Percentiles rank a stretch among this genome's conserved stretches.
Conservation (phyloP, 2,797 vertebrate genomes). For the Oreortyx pictus region DNA sequence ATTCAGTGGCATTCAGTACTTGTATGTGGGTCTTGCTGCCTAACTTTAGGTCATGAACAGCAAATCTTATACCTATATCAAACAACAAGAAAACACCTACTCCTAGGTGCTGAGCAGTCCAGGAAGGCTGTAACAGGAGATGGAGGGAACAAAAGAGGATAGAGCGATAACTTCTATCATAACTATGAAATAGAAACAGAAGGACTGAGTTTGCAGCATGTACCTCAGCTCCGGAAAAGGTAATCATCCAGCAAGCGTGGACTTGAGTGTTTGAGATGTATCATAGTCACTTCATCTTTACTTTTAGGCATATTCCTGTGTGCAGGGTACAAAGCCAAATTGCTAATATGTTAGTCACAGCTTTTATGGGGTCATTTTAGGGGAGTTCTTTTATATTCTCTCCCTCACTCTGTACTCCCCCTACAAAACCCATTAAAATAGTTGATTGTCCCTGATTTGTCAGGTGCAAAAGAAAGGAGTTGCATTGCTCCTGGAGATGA, state of each 20-base stretch:
- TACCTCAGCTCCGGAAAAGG: not conserved
- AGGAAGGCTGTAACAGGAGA: not conserved
- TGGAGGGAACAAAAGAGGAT: not conserved
- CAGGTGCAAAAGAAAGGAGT: slow-evolving; percentile 58
- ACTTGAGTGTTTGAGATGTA: not conserved
- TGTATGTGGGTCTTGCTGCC: not conserved
- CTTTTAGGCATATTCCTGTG: not conserved
- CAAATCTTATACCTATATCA: slow-evolving; percentile 45
- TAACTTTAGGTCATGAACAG: slow-evolving; percentile 20
- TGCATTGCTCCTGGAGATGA: slow-evolving; percentile 46
- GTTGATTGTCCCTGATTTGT: slow-evolving; percentile 43
- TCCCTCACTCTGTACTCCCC: not conserved
- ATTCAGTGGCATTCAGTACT: slow-evolving; percentile 15
- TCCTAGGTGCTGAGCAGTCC: slow-evolving; percentile 27
- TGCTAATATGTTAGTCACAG: slow-evolving; percentile 47
- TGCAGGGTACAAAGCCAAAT: slow-evolving; percentile 18
- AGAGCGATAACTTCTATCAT: slow-evolving; percentile 40
- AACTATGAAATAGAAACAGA: not conserved
- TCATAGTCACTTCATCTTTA: slow-evolving; percentile 49
- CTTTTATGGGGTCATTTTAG: slow-evolving; percentile 37
- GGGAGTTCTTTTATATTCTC: not conserved
- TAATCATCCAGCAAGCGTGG: not conserved
- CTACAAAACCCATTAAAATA: slow-evolving; percentile 42
- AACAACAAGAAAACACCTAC: slow-evolving; percentile 6
- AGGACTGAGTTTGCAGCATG: not conserved